These are phyloP conservation scores for Osmoderma eremita DNA, from an alignment of 2,888 invertebrate species.

Conservation along the genomic window DNA sequence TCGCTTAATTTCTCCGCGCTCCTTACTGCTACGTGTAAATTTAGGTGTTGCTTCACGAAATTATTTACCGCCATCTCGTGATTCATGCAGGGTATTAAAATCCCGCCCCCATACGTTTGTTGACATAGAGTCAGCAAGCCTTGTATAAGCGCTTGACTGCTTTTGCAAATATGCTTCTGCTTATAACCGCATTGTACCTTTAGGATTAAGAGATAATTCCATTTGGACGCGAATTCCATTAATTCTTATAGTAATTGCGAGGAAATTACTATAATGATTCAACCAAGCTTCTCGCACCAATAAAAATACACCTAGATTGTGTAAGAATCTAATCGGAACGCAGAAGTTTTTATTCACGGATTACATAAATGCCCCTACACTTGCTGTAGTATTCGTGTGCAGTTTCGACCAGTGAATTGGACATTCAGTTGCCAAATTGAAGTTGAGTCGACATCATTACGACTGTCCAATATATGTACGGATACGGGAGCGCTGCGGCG, in stretches of 20 bases:
- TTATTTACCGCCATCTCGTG: no score
- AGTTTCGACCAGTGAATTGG: conserved; percentile 11
- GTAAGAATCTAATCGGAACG: conserved; percentile 9
- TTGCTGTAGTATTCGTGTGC: background rate
- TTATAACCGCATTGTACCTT: no score
- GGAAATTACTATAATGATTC: background rate
- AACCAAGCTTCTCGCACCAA: background rate
- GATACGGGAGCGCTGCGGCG: background rate
- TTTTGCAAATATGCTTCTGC: no score
- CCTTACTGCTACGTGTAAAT: no score
- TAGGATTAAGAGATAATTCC: background rate
- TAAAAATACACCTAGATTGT: background rate
- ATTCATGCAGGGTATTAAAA: no score
- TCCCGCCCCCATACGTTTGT: no score
- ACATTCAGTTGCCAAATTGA: conserved; percentile 13
- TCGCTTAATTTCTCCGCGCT: no score
- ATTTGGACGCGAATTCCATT: background rate
- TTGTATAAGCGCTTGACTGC: no score
- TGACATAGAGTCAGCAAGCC: no score
- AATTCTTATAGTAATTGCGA: no score
- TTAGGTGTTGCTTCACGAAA: no score
- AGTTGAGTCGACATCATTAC: conserved; percentile 18
- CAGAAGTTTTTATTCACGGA: conserved; percentile 9
- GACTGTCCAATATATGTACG: conserved; percentile 9
- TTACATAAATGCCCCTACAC: conserved; percentile 1